Evolutionary conservation across 92 coral and sea anemone species (phyloP), one percentile per base, ranked within the genome.

Genomic region (Bergia sp.): DNA sequence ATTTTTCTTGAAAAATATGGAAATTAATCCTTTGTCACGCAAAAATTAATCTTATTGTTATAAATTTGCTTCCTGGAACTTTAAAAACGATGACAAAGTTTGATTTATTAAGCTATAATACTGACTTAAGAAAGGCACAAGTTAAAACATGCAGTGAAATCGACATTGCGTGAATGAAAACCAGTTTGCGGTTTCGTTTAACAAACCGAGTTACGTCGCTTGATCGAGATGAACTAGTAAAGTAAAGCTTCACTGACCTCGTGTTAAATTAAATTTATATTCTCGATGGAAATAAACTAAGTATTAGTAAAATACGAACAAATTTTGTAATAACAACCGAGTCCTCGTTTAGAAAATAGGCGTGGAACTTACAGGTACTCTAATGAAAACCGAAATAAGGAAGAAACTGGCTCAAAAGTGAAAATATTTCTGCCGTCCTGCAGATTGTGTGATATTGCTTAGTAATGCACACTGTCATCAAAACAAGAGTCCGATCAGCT

Each of bases 311-410:
- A 76, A n/a, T 41, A 23, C 7, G 58, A 79, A 29, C 23, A 23
- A 5, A 58, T 21, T 39, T 81, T 1, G 3, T 23, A 8, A 3
- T 2, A 43, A 81, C 36, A 81, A 39, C 77, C 21, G 23, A n/a
- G 37, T 40, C 49, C 7, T 37, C 11, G 9, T 57, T 20, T 20
- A 0, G 4, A 40, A 61, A 29, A 40, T 41, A 61, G 76, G 76
- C 40, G 86, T 82, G 86, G 76, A 82, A 82, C 86, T 82, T 82
- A 82, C 86, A 82, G 86, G n/a, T 43, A 65, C 55, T 82, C 76
- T 82, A 82, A 82, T 41, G 86, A 66, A 65, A 61, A 42, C 40
- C 40, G n/a, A 64, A 65, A 65, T 41, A 65, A 82, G 58, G 36
- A 78, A 79, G 1, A 37, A 21, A 39, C 8, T 37, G 76, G n/a